A percentile compares a stretch with the other conserved stretches of the same genome.
These are phyloP conservation scores for Eclectus roratus DNA, from an alignment of 2,113 vertebrate species.

Conservation along the genomic window DNA sequence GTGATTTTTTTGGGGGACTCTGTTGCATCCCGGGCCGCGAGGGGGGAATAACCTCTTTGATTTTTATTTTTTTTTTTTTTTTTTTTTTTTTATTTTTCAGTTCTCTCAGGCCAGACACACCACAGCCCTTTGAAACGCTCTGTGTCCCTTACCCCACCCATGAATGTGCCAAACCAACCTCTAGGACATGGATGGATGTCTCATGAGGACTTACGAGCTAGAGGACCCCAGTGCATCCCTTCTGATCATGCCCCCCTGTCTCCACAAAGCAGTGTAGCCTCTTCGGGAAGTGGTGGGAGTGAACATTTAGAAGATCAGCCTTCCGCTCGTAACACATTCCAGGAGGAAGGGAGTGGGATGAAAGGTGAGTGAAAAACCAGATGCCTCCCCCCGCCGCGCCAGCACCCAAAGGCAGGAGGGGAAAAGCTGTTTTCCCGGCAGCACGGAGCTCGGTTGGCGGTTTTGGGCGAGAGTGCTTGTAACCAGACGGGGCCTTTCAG, in stretches of 20 bases:
- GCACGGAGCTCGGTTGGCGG: not conserved
- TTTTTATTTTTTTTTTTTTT: conserved; percentile 64
- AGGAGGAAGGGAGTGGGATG: conserved; percentile 98
- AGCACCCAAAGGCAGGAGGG: not conserved
- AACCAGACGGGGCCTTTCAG: not conserved
- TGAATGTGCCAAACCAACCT: conserved; percentile 92
- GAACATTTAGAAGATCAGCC: conserved; percentile 96
- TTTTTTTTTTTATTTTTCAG: conserved; percentile 79
- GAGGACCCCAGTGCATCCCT: conserved; percentile 87
- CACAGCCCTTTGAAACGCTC: conserved; percentile 99
- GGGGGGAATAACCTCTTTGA: conserved; percentile 79
- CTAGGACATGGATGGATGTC: conserved; percentile 98
- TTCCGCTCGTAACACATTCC: conserved; percentile 92
- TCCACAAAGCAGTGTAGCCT: conserved; percentile 99
- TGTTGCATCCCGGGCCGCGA: conserved; percentile 65
- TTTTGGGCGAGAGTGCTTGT: not conserved
- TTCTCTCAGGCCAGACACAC: conserved; percentile 90
- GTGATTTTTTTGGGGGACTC: conserved; percentile 37
- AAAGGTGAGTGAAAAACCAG: conserved; percentile 86
- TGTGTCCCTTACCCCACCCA: conserved; percentile 97
- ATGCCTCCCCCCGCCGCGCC: not conserved
- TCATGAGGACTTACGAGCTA: conserved; percentile 95
- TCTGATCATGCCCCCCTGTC: conserved; percentile 96
- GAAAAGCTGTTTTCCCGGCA: not conserved
- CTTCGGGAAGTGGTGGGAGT: conserved; percentile 97